Base-by-base conservation (phyloP, 2,113 vertebrate genomes). In the Tretioscincus oriximinensis region DNA sequence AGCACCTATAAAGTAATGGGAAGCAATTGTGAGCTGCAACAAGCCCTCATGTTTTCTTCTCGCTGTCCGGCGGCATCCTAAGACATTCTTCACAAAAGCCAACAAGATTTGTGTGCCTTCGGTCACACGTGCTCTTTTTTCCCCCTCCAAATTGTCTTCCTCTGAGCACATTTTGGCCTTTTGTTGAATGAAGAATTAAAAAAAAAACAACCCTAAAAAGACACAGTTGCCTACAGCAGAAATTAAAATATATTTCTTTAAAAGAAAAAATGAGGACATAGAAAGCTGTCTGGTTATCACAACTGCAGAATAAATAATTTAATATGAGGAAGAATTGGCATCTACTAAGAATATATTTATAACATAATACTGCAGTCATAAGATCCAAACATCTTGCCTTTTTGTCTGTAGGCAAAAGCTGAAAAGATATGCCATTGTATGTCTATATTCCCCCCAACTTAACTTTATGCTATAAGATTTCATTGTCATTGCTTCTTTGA, bases 141-240 rank as follows among this genome's bases (percentile, higher is more conserved):
- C 73, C 72, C n/a, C 35, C 35, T 41, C 35, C 35, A 61, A 68
- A 63, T 22, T 31, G 45, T 29, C 54, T 69, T 47, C 81, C 73
- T 64, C 5, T 35, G 31, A 35, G 58, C 66, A 61, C n/a, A 51
- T 69, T 61, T 31, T 76, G 81, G 21, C 81, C 73, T 77, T 75
- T 71, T 51, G 26, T 28, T 64, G 58, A 64, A 29, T 29, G 29
- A 7, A 26, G 10, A 31, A 58, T n/a, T 58, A 7, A 41, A 54
- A n/a, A 73, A 47, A 35, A 66, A 47, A 28, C 18, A 61, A 6
- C 66, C 29, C 14, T 29, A 61, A 0, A 29, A 49, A 12, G n/a
- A 20, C 5, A 35, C 45, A 9, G 16, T 58, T 68, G 51, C 54
- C 14, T 70, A 70, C n/a, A 24, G 35, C 71, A 63, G 63, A 71